Conservation (phyloP, 1,140 invertebrate genomes). For the Hyles euphorbiae region DNA sequence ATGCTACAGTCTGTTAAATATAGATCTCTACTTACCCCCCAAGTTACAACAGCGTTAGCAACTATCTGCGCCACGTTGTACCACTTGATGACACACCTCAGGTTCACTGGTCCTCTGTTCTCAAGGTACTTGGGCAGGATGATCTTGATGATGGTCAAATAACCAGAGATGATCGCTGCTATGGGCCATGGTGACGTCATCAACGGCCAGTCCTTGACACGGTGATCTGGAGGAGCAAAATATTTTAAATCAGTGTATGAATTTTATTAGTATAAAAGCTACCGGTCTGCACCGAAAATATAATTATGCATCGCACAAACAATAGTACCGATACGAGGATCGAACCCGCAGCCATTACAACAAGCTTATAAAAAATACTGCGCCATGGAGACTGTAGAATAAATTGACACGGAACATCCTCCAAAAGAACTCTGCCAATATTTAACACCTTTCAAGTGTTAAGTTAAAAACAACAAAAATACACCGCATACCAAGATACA, state of each 20-base stretch:
- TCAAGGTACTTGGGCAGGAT: conserved; percentile 78
- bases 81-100: conserved; percentile 56
- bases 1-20: no score
- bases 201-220: conserved; percentile 77
- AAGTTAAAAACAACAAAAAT: neutral
- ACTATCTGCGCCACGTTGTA: conserved; percentile 70
- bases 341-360: no score
- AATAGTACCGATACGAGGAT: no score
- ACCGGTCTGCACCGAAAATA: no score
- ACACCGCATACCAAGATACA: neutral
- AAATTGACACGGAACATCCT: no score
- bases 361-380: no score
- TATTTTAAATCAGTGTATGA: neutral
- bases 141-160: conserved; percentile 79
- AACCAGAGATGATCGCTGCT: conserved; percentile 76
- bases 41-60: conserved; percentile 53
- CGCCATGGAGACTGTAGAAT: no score
- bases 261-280: no score
- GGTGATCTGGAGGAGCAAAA: conserved; percentile 72
- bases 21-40: conserved; percentile 50
- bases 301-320: no score
- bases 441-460: no score
- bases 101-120: conserved; percentile 40
- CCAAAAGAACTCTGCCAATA: no score
- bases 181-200: conserved; percentile 75